Percentiles rank a stretch among this genome's conserved stretches.
phyloP scores from a whole-genome alignment of 2,888 invertebrate species.

The Tortricodes alternella region DNA sequence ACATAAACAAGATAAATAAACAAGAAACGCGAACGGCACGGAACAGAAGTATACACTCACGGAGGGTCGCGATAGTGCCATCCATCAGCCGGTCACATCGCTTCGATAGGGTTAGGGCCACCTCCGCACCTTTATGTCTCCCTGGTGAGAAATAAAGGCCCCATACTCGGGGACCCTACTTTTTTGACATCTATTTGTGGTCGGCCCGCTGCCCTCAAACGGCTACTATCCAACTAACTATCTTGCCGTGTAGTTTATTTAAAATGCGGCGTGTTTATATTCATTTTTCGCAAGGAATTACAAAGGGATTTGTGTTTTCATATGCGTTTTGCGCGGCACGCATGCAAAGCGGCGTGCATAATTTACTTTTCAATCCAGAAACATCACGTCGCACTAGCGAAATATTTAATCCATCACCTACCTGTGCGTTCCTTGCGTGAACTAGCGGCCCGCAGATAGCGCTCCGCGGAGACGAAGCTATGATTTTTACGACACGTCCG shows the following conservation, averaged over 20 bases:
- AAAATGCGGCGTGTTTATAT: slow-evolving; percentile 23
- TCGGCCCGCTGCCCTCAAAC: slow-evolving; percentile 71
- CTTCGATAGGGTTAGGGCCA: slow-evolving; percentile 82
- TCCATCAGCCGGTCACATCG: slow-evolving; percentile 78
- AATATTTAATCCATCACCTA: slow-evolving; percentile 76
- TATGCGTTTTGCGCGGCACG: slow-evolving; percentile 31
- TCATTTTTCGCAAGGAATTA: slow-evolving; percentile 25
- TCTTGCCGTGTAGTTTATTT: slow-evolving; percentile 47
- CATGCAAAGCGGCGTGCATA: slow-evolving; percentile 52
- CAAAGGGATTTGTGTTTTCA: slow-evolving; percentile 33
- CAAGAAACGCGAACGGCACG: slow-evolving; percentile 61
- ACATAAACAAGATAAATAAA: slow-evolving; percentile 81
- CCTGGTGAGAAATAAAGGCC: slow-evolving; percentile 76
- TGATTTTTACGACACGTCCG: slow-evolving; percentile 74
- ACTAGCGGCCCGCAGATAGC: slow-evolving; percentile 36
- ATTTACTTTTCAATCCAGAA: slow-evolving; percentile 62
- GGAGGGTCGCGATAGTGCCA: slow-evolving; percentile 75
- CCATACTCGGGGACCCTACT: slow-evolving; percentile 71
- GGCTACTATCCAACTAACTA: slow-evolving; percentile 46
- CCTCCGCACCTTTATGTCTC: slow-evolving; percentile 80
- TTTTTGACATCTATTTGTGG: slow-evolving; percentile 83
- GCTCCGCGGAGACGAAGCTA: slow-evolving; percentile 56
- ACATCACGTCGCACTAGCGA: slow-evolving; percentile 66
- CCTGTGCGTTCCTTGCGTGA: slow-evolving; percentile 38
- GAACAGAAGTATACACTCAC: slow-evolving; percentile 66